Evolutionary conservation across 1,140 invertebrate genomes (phyloP).

Genomic region (Himalopsyche phryganea): DNA sequence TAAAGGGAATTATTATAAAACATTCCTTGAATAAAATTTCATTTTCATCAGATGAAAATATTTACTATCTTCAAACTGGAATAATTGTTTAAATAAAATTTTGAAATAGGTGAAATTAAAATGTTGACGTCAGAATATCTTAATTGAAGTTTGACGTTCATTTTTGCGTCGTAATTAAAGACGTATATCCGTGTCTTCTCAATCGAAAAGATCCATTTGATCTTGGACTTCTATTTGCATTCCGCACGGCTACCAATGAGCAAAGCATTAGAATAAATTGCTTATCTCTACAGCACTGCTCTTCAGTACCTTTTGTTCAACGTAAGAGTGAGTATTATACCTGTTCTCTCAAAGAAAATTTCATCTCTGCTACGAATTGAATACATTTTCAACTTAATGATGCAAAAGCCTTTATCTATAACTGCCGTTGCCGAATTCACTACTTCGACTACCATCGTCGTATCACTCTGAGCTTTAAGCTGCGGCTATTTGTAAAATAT

Average conservation of each 20-base stretch:
- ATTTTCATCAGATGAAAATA: too few species aligned
- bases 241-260: conserved; percentile 21
- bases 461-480: conserved; percentile 18
- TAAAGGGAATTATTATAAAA: too few species aligned
- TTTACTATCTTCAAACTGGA: too few species aligned
- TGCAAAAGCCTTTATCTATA: conserved; percentile 33
- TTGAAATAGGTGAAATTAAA: too few species aligned
- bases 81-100: too few species aligned
- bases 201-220: background rate
- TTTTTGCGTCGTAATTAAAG: background rate
- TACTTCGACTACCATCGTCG: background rate
- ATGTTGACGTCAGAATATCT: too few species aligned
- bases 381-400: conserved; percentile 33
- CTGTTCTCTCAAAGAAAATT: conserved; percentile 28
- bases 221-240: conserved; percentile 17
- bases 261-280: conserved; percentile 34
- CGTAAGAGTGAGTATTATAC: conserved; percentile 10
- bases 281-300: conserved; percentile 24
- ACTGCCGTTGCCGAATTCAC: conserved; percentile 21
- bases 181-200: background rate
- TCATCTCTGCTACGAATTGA: conserved; percentile 28
- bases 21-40: too few species aligned
- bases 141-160: too few species aligned
- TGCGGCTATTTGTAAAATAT: conserved; percentile 15
- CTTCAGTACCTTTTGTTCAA: conserved; percentile 20